Evolutionary conservation across 2,888 invertebrate species (phyloP), one percentile per base, ranked within the genome.

Genomic region (Gymnocheta viridis): DNA sequence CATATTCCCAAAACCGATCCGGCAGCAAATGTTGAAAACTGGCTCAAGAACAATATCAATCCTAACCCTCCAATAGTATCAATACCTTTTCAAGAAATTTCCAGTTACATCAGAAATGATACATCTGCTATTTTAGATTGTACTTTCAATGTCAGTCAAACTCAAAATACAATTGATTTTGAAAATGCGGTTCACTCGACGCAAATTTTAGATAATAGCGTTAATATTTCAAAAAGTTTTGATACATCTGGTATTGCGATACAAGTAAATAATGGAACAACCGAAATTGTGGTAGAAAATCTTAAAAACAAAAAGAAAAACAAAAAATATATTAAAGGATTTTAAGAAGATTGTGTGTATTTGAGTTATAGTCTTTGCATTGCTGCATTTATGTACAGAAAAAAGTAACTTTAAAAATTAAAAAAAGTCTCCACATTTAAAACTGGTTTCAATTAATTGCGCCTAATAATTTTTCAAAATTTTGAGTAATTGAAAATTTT

Each of bases 321-420:
- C 9, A 84, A 84, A 54, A 85, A 86, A 56, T 88, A 88, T 62
- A 67, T 87, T 4, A 87, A 88, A 76, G 88, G 88, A 17, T 88
- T 88, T 73, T 88, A 82, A 79, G 2, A 32, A 41, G 9, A 22
- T 4, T n/a, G 1, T 56, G 27, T 12, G 12, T 14, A n/a, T n/a
- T n/a, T n/a, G n/a, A n/a, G n/a, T n/a, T n/a, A n/a, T 41, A n/a
- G 41, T 14, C 4, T n/a, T 32, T 32, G 9, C 14, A 38, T n/a
- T n/a, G n/a, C n/a, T n/a, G n/a, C n/a, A n/a, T n/a, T n/a, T n/a
- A n/a, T n/a, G n/a, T n/a, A n/a, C n/a, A n/a, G n/a, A n/a, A n/a
- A n/a, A n/a, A n/a, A n/a, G n/a, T n/a, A n/a, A n/a, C n/a, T n/a
- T n/a, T n/a, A n/a, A n/a, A n/a, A n/a, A n/a, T n/a, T n/a, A n/a